Evolutionary conservation across 2,797 vertebrate genomes (phyloP), one percentile per base, ranked within the genome.

Genomic region (Serranus cabrilla): DNA sequence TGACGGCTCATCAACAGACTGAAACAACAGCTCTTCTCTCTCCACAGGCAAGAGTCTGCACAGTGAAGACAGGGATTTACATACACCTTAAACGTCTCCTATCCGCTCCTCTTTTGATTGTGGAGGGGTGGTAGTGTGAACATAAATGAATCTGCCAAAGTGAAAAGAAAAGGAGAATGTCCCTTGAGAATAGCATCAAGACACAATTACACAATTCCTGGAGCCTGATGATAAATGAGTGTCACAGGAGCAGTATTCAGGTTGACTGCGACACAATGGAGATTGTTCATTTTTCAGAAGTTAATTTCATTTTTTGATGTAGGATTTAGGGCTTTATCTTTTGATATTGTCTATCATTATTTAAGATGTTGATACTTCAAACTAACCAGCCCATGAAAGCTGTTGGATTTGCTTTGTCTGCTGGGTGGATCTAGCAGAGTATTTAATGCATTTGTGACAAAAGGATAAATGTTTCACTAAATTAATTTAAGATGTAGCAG

Each of bases 141-240:
- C 57, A 77, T 37, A 73, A 86, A 83, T n/a, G 42, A 84, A 46
- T 61, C 56, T 60, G 62, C 50, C 43, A 56, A 70, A 78, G 63
- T 49, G 58, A 75, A 50, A 63, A 72, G 67, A 39, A 57, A 49
- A 59, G 59, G 7, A 34, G 34, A 57, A 46, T 56, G 59, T 81
- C 73, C 70, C 62, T 64, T 16, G 63, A 72, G 62, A 72, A 83
- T 11, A 56, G 21, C 51, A 72, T 77, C 74, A 52, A 76, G 78
- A 82, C 66, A 77, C 66, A 63, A 74, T 77, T 83, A 76, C 58
- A 73, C 64, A 70, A 61, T 39, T 78, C 56, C 63, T 51, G 66
- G 50, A 81, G 69, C 57, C 58, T 50, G 46, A 69, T 82, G 80
- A 85, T 85, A 67, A 83, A 81, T 74, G 65, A 16, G 4, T n/a